Evolutionary conservation across 2,888 invertebrate genomes (phyloP).

Genomic region (Rotaria socialis): DNA sequence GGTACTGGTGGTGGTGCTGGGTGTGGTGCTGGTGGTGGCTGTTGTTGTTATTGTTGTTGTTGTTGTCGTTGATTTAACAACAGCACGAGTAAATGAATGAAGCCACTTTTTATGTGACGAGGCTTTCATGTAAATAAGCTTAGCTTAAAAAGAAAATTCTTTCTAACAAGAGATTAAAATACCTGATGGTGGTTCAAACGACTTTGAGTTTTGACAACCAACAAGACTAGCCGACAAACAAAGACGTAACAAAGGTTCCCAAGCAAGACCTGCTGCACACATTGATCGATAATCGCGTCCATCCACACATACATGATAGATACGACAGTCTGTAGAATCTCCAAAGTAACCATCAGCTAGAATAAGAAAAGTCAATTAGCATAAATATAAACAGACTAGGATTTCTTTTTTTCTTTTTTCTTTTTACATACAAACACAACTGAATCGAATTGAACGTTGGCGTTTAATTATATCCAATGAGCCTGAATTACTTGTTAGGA

Average conservation of each 20-base stretch:
- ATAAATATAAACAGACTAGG: too few relatives aligned
- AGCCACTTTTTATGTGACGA: neutral
- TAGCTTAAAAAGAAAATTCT: neutral
- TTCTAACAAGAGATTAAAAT: neutral
- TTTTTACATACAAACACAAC: neutral
- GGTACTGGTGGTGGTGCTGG: neutral
- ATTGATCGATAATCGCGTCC: neutral
- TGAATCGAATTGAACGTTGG: neutral
- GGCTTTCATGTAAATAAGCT: neutral
- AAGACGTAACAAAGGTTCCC: neutral
- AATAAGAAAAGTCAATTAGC: neutral
- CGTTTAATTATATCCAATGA: neutral
- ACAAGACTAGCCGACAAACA: neutral
- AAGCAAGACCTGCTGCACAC: neutral
- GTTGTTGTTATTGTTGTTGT: neutral
- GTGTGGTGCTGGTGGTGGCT: neutral
- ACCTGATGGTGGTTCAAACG: neutral
- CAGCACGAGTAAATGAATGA: neutral
- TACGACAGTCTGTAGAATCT: neutral
- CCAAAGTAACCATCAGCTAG: constrained; percentile 15
- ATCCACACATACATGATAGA: neutral
- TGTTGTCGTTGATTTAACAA: neutral
- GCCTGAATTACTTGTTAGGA: neutral
- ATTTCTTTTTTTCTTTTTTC: too few relatives aligned
- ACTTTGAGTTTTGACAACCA: neutral